Conservation (phyloP, 2,113 vertebrate species). For the Picathartes gymnocephalus region DNA sequence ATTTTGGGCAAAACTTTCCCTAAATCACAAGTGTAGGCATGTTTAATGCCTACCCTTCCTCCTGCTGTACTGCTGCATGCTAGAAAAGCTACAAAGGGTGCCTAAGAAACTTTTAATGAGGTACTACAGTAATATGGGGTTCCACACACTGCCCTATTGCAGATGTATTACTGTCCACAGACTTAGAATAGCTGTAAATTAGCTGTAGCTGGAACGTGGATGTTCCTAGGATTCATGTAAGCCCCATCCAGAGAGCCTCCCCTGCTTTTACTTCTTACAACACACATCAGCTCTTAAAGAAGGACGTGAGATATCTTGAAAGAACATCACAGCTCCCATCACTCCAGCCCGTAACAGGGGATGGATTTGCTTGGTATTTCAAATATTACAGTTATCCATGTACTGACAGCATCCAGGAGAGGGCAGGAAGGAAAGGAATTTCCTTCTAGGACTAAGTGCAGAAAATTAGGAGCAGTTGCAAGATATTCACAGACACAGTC, state of each 20-base stretch:
- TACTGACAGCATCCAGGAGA: slow-evolving; percentile 8
- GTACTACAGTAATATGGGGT: not conserved
- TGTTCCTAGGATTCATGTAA: not conserved
- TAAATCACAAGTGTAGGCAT: not conserved
- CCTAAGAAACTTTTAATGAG: not conserved
- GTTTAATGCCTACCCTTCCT: not conserved
- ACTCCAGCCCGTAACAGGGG: not conserved
- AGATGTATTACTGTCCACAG: not conserved
- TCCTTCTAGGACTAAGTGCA: not conserved
- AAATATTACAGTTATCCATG: slow-evolving; percentile 5
- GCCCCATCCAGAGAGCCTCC: not conserved
- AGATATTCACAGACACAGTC: not conserved
- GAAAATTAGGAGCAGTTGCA: not conserved
- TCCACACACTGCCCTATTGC: not conserved
- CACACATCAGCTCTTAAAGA: not conserved
- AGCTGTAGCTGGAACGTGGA: not conserved
- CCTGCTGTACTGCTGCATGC: not conserved
- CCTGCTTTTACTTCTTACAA: not conserved
- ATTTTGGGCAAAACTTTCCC: not conserved
- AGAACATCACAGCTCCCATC: not conserved
- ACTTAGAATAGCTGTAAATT: not conserved
- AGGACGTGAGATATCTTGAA: not conserved
- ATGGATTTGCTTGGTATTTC: slow-evolving; percentile 10
- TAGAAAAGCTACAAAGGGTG: not conserved
- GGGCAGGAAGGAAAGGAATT: slow-evolving; percentile 27